These are phyloP conservation scores for Anagrus nilaparvatae DNA, from an alignment of 1,140 invertebrate genomes.

Conservation along the genomic window DNA sequence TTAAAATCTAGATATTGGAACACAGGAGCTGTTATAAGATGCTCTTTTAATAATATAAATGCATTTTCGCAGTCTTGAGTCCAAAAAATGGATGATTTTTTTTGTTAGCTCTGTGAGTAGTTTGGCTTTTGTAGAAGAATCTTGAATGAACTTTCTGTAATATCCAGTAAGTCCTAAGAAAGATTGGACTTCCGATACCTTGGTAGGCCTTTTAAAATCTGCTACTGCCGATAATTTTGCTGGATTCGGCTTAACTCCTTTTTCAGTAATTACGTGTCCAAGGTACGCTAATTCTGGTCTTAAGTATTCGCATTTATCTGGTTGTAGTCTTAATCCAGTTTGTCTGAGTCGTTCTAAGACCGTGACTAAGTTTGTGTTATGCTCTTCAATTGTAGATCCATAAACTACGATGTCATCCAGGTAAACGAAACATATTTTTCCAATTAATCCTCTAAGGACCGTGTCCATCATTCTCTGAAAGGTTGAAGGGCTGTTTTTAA, in stretches of 20 bases:
- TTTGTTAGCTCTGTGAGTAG: conserved; percentile 8
- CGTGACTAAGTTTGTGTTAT: background rate
- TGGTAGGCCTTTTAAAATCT: background rate
- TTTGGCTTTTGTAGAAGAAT: conserved; percentile 1
- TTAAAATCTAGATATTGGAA: too few relatives aligned
- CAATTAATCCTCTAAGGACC: conserved; percentile 16
- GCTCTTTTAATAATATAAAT: too few relatives aligned
- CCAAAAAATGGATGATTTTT: too few relatives aligned
- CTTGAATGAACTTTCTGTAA: too few relatives aligned
- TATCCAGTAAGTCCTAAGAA: conserved; percentile 7
- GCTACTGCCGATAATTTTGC: conserved; percentile 11
- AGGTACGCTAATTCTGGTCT: conserved; percentile 19
- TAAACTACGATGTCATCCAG: conserved; percentile 21
- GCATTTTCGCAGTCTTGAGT: too few relatives aligned
- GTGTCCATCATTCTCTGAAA: conserved; percentile 21
- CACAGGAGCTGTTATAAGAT: too few relatives aligned
- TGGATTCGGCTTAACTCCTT: conserved; percentile 15
- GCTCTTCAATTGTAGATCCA: too few relatives aligned
- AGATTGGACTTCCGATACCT: conserved; percentile 4
- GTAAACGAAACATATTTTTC: too few relatives aligned
- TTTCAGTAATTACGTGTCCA: conserved; percentile 16
- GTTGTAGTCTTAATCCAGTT: conserved; percentile 24
- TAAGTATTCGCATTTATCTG: conserved; percentile 26
- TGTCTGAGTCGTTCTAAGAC: conserved; percentile 12
- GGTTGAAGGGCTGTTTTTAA: conserved; percentile 14